These are phyloP conservation scores for Morbakka virulenta DNA, from an alignment of 30 jellyfish, hydroid and myxozoan genomes.

Conservation along the genomic window DNA sequence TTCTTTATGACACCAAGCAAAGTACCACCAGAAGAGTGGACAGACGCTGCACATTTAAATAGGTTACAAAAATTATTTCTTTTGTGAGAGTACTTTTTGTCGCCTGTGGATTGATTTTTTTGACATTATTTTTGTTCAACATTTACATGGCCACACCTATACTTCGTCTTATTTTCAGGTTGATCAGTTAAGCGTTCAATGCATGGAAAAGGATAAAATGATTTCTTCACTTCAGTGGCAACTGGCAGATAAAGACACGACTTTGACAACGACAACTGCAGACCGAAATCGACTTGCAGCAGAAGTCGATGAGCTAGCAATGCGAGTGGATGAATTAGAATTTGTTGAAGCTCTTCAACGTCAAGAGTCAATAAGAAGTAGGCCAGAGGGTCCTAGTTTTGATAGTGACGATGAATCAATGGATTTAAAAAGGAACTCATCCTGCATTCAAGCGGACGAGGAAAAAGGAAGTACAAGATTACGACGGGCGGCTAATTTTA, in stretches of 20 bases:
- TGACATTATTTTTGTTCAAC: too few relatives aligned
- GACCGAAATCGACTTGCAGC: conserved; percentile 66
- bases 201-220: conserved; percentile 39
- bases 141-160: too few relatives aligned
- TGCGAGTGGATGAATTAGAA: conserved; percentile 64
- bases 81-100: too few relatives aligned
- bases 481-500: conserved; percentile 63
- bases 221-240: conserved; percentile 45
- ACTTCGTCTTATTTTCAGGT: background rate
- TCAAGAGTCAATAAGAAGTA: background rate
- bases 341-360: conserved; percentile 15
- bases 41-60: too few relatives aligned
- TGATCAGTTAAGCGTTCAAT: background rate
- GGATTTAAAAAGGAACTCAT: background rate
- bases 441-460: conserved; percentile 15
- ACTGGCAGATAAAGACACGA: conserved; percentile 55
- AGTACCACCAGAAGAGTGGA: too few relatives aligned
- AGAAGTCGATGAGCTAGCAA: conserved; percentile 73
- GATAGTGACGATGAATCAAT: conserved; percentile 26
- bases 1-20: too few relatives aligned
- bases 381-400: conserved; percentile 7
- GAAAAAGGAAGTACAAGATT: conserved; percentile 14
- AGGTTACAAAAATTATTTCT: too few relatives aligned
- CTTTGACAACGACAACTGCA: conserved; percentile 43
- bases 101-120: too few relatives aligned